Base-by-base conservation (phyloP, 2,113 vertebrate genomes). In the Trogon melanurus region DNA sequence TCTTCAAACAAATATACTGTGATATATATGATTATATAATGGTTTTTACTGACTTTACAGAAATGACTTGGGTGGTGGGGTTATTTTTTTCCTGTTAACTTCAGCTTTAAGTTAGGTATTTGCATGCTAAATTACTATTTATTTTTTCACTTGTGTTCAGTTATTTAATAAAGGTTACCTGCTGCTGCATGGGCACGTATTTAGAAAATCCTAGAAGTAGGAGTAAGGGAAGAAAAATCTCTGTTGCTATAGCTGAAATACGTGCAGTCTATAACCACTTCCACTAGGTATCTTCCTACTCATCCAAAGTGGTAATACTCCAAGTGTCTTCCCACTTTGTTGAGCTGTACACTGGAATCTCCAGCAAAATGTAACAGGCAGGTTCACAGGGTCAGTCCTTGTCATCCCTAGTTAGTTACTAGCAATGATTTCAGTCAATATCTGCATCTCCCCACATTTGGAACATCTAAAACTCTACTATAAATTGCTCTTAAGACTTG, bases 211-310 rank as follows among this genome's bases (percentile, higher is more conserved):
- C 70, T 51, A 89, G 71, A 96, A 66, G 79, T 66, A 89, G 62
- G 78, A 95, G 34, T 57, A 91, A 85, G 67, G 85, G 66, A 61
- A 92, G 79, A 82, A 91, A 85, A 94, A 56, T 54, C 41, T 34
- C 56, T 36, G 44, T 94, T 96, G 90, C 91, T 95, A 91, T 85
- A 97, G 89, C 91, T 97, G 94, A 96, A 92, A 90, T 92, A 94
- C 32, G 62, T 82, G 70, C 93, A 94, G 93, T 95, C 95, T 97
- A 76, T 81, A 96, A 88, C 93, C 90, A 96, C 92, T 95, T 94
- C 85, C 94, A 81, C 51, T 88, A 80, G 70, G 41, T 79, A 91
- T 70, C 93, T 94, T 93, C 95, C 96, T 89, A 45, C 92, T 95
- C 83, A 56, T 95, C 81, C 84, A 86, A 95, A 93, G 64, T 74